These are phyloP conservation scores for Cecidostiba fungosa DNA, from an alignment of 2,888 invertebrate species.

Conservation along the genomic window DNA sequence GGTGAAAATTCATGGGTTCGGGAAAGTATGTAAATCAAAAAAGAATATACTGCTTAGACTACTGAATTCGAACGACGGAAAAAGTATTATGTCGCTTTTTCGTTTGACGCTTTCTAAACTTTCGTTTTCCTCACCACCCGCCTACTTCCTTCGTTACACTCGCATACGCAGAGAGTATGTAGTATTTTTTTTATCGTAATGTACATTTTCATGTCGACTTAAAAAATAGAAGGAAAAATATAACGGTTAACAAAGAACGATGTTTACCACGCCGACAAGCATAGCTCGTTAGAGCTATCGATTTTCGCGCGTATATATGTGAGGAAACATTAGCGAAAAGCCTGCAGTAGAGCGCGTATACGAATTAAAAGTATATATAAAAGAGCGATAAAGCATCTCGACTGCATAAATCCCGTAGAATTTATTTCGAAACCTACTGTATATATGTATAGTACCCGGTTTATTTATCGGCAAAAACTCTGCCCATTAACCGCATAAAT, in stretches of 20 bases:
- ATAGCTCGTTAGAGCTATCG: too few relatives aligned
- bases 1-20: neutral
- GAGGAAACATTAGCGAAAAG: too few relatives aligned
- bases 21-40: neutral
- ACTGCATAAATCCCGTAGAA: neutral
- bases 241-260: too few relatives aligned
- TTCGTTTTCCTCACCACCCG: constrained; percentile 29
- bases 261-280: too few relatives aligned
- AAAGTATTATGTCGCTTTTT: constrained; percentile 37
- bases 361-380: too few relatives aligned
- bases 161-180: neutral
- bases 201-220: too few relatives aligned
- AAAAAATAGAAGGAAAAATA: too few relatives aligned
- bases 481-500: neutral
- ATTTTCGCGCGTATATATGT: too few relatives aligned
- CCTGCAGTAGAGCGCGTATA: too few relatives aligned
- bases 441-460: neutral
- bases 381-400: neutral
- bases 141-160: neutral
- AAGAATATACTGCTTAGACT: neutral
- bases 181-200: too few relatives aligned
- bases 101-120: constrained; percentile 42
- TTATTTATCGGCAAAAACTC: neutral
- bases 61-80: constrained; percentile 38
- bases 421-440: neutral